Evolutionary conservation across 2,113 vertebrate species (phyloP), one percentile per base, ranked within the genome.

Genomic region (Petromus typicus): DNA sequence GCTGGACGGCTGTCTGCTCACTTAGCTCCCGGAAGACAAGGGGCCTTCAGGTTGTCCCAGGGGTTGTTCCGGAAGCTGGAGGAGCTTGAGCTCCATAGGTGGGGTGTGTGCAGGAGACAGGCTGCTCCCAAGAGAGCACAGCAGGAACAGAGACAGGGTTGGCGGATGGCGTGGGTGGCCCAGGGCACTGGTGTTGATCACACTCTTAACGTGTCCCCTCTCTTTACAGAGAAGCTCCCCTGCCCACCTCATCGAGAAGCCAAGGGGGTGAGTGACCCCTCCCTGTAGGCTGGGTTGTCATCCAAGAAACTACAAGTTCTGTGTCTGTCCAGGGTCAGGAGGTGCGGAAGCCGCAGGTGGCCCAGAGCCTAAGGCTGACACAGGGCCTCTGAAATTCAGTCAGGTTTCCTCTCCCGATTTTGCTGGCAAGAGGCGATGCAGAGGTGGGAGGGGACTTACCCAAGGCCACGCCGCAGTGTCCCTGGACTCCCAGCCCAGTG

Each of bases 181-280:
- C 7, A 12, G 2, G 54, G 17, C 54, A 30, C 4, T 13, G n/a
- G 40, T 27, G 12, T 13, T 54, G 30, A 64, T 43, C 23, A 0
- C 63, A 14, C 14, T 73, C 48, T 91, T 94, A 51, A 98, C 63
- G 92, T 71, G 56, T 84, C 43, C 89, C 78, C 20, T 96, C 81
- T 66, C 85, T 96, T 95, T 92, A 34, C 95, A 98, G 98, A 79
- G 61, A 96, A 87, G 30, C 59, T 37, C 4, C 92, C 94, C 81
- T 90, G 96, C 61, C 6, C 97, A 0, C 64, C 48, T 51, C 48
- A 86, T 30, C 89, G 95, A 95, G 95, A 95, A 88, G 80, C 91
- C 84, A 97, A 96, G 37, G 87, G 2, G 94, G 98, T 98, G 78
- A 98, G 98, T 97, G 37, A 40, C 66, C 9, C 43, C 80, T 73